Evolutionary conservation across 2,113 vertebrate species (phyloP), one percentile per base, ranked within the genome.

Genomic region (Equus przewalskii): DNA sequence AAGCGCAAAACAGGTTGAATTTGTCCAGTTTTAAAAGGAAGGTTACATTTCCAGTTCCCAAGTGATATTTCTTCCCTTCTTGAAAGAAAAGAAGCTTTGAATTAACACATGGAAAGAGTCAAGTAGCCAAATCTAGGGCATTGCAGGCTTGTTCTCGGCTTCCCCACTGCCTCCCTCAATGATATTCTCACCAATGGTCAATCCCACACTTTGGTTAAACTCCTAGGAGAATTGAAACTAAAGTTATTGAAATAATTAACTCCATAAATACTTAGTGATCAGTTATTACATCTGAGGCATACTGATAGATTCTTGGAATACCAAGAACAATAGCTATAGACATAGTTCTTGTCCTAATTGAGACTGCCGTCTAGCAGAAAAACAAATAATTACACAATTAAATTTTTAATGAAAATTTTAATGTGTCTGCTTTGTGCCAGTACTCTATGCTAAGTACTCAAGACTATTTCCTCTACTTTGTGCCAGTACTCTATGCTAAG

Each of bases 21-120:
- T 72, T 73, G 95, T 89, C 11, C 26, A 82, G 15, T 87, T 97
- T 70, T 86, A 51, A 67, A 90, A 54, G 30, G 5, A 92, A 85
- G 9, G 81, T 28, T 22, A 14, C 12, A 24, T 80, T 91, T 91
- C 13, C 1, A 84, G 75, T 87, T 72, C 21, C 24, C 22, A 92
- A 7, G 4, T 80, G 28, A 67, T 65, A 67, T 2, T 28, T 76
- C 26, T 95, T 95, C 69, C 5, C 10, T 88, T 93, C 78, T 65
- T 89, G 4, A 33, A 73, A 93, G 26, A 85, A 56, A 15, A 79
- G 5, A 21, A 70, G 72, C 54, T 96, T 80, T 65, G 44, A 86
- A 64, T 41, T 81, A 92, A 70, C 9, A 90, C 24, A 82, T 36
- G 44, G 36, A 81, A 90, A 62, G 5, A 16, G 22, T n/a, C 36